Base-by-base conservation (phyloP, 2,888 invertebrate genomes). In the Carcina quercana region DNA sequence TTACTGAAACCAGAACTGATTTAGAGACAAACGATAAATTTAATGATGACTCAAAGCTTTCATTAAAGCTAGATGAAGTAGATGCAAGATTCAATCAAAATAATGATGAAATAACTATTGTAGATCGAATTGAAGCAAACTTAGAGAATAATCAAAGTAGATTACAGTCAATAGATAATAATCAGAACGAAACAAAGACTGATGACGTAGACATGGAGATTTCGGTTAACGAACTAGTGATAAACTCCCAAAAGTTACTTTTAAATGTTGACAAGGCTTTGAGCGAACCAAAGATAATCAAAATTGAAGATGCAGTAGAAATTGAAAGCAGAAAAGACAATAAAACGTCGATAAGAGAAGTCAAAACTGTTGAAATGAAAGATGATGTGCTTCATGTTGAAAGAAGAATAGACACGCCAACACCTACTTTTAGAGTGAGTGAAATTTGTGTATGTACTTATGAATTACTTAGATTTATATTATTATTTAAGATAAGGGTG, bases 191-290 rank as follows among this genome's bases (percentile, higher is more conserved):
- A 14, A 64, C 61, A 42, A 31, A 44, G n/a, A 42, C 35, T 33
- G 42, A 43, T 13, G 12, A 44, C 10, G 15, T 43, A 12, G 39
- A 41, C 8, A 34, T 36, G 3, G 61, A 66, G 15, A 14, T 61
- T 6, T 65, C 72, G 1, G 71, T 78, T 0, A 69, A 65, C 5
- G 74, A 79, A 21, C 41, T 85, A 15, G 79, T 85, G 40, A 49
- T 59, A 25, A 84, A 82, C 37, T 83, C 83, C 0, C 78, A 85
- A 47, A 75, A 62, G 40, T 36, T 85, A 38, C 43, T 85, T 45
- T 37, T 54, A 40, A 73, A 78, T 38, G 83, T 85, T 2, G 79
- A 83, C 38, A 72, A 63, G 33, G 82, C 55, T 15, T 43, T 85
- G 49, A 60, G 57, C 7, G 62, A 55, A 13, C 31, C 28, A 20